Conservation (phyloP, 64 coral and sea anemone genomes). For the Hydrozoanthus tunicans region DNA sequence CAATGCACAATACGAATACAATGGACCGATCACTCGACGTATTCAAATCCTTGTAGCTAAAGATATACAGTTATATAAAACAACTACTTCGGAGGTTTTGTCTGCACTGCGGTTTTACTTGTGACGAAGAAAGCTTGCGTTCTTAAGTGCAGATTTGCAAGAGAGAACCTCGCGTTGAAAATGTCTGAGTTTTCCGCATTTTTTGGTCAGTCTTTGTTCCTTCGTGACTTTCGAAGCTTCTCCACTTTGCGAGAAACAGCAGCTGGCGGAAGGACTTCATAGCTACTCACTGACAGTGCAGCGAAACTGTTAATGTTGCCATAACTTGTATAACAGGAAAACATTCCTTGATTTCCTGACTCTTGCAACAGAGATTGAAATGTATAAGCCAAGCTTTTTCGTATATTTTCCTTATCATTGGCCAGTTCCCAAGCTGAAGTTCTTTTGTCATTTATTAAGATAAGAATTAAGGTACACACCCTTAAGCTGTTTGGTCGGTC, state of each 20-base stretch:
- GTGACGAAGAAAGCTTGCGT: neutral
- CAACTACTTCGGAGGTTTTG: neutral
- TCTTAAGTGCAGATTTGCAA: neutral
- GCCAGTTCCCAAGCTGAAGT: conserved; percentile 1
- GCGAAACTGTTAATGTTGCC: neutral
- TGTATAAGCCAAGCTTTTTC: conserved; percentile 2
- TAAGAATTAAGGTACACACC: neutral
- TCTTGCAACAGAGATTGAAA: conserved; percentile 27
- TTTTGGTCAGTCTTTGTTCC: neutral
- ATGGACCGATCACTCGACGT: neutral
- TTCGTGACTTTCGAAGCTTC: neutral
- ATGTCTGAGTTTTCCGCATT: neutral
- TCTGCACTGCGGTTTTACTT: too few species aligned
- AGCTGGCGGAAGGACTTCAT: neutral
- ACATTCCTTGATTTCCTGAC: neutral
- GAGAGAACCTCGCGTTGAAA: neutral
- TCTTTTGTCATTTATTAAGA: conserved; percentile 13
- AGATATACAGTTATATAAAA: neutral
- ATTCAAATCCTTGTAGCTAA: neutral
- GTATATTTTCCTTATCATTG: neutral
- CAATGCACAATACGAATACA: conserved; percentile 2
- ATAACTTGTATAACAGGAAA: neutral
- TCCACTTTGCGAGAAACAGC: neutral
- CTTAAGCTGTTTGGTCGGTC: neutral
- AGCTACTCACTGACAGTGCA: neutral